Evolutionary conservation across 2,797 vertebrate species (phyloP).

Genomic region (Falco peregrinus): DNA sequence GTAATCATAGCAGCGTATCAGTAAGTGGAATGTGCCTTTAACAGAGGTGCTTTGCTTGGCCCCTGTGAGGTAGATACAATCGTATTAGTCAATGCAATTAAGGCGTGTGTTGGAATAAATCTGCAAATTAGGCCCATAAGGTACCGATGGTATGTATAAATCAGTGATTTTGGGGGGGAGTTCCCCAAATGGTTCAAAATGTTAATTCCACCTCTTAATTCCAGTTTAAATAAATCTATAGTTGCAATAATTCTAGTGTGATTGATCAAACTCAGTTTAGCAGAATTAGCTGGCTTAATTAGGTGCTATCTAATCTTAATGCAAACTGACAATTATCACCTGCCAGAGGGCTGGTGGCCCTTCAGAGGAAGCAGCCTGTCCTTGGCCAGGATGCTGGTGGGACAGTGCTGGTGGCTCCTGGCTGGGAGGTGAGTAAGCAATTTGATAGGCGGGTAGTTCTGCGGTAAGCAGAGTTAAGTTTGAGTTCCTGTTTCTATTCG

Average conservation of each 20-base stretch:
- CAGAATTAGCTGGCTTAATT: not conserved
- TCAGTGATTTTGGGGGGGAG: not conserved
- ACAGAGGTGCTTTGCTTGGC: not conserved
- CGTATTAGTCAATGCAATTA: accelerated
- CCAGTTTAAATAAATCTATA: not conserved
- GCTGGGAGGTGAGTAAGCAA: accelerated
- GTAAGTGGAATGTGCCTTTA: not conserved
- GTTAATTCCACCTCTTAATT: not conserved
- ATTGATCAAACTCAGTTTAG: too few species aligned
- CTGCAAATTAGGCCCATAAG: too few species aligned
- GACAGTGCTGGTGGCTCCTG: not conserved
- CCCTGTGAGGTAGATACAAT: accelerated
- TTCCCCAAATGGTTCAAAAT: not conserved
- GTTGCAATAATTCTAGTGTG: not conserved
- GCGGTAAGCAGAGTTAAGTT: accelerated
- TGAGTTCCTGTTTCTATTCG: accelerated
- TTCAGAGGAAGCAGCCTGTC: accelerated
- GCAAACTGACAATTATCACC: accelerated
- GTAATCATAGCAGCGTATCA: accelerated
- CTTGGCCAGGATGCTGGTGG: accelerated
- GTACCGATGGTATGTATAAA: accelerated
- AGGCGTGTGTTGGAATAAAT: accelerated
- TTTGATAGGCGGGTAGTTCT: accelerated
- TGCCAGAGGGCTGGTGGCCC: not conserved
- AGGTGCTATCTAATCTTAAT: accelerated